phyloP scores from a whole-genome alignment of 2,888 invertebrate species.

The Myopa testacea region DNA sequence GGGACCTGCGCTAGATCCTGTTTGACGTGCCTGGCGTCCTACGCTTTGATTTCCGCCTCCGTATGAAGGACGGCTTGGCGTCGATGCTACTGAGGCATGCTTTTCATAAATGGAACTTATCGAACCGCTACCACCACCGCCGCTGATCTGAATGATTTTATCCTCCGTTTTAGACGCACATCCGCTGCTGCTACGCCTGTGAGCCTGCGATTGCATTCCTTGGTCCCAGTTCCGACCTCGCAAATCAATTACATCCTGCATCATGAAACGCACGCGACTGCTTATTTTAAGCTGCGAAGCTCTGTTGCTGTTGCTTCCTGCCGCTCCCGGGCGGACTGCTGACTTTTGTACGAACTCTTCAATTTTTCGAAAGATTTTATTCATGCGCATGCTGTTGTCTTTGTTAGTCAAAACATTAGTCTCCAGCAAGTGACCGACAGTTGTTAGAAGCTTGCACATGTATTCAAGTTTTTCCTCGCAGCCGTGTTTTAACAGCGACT shows the following conservation, averaged over 20 bases:
- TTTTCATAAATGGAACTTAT: constrained; percentile 15
- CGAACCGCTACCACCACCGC: background rate
- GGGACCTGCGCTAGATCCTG: background rate
- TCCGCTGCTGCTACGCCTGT: constrained; percentile 29
- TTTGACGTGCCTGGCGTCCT: constrained; percentile 37
- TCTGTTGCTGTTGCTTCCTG: constrained; percentile 42
- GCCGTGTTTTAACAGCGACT: constrained; percentile 59
- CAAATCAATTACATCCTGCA: constrained; percentile 64
- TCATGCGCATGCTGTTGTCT: constrained; percentile 52
- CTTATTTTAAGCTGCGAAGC: constrained; percentile 55
- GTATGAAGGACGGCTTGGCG: constrained; percentile 26
- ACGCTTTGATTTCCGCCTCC: constrained; percentile 42
- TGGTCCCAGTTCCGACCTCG: constrained; percentile 63
- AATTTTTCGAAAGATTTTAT: constrained; percentile 59
- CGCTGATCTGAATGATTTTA: constrained; percentile 12
- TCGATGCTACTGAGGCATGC: constrained; percentile 17
- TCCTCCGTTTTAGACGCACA: constrained; percentile 29
- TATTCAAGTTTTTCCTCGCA: constrained; percentile 65
- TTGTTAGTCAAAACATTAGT: constrained; percentile 48
- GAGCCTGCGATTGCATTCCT: constrained; percentile 29
- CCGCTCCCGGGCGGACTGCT: constrained; percentile 41
- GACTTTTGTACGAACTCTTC: constrained; percentile 57
- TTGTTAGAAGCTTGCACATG: constrained; percentile 64
- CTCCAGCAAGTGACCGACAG: constrained; percentile 62
- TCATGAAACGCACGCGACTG: constrained; percentile 65